A percentile compares a stretch with the other conserved stretches of the same genome.
Conservation (phyloP, 2,113 vertebrate species). For the Formicarius rufipectus region DNA sequence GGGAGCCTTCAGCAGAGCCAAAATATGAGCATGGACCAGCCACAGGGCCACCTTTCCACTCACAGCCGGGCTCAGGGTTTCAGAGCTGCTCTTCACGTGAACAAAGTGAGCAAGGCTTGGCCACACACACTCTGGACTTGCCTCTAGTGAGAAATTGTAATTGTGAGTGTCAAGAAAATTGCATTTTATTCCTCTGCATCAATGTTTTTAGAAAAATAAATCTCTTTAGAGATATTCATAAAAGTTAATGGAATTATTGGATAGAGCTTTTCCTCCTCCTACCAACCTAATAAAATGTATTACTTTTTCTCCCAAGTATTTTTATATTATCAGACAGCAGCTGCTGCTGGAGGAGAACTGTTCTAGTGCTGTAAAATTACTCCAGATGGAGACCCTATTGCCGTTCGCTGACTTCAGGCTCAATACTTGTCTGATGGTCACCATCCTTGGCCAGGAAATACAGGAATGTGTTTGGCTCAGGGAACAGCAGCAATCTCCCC, state of each 20-base stretch:
- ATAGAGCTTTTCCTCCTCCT: not conserved
- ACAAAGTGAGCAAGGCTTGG: not conserved
- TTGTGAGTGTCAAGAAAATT: not conserved
- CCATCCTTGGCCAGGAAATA: constrained; percentile 33
- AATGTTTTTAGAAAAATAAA: constrained; percentile 33
- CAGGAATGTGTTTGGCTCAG: not conserved
- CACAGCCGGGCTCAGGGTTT: not conserved
- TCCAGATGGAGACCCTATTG: constrained; percentile 37
- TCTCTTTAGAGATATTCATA: constrained; percentile 44
- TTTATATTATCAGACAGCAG: constrained; percentile 20
- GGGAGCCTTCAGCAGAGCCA: not conserved
- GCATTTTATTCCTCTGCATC: constrained; percentile 3
- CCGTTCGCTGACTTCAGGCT: not conserved
- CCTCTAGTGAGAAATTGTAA: not conserved
- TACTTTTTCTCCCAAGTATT: constrained; percentile 51
- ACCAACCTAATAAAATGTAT: constrained; percentile 48
- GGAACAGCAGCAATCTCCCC: not conserved
- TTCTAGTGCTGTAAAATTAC: constrained; percentile 15
- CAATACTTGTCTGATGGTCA: constrained; percentile 6
- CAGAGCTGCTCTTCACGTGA: not conserved
- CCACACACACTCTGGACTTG: not conserved
- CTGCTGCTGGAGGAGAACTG: constrained; percentile 2
- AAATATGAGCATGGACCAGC: not conserved
- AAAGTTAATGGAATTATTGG: constrained; percentile 34
- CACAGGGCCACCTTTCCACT: not conserved